Evolutionary conservation across 2,113 vertebrate genomes (phyloP).

Genomic region (Hystrix cristata): DNA sequence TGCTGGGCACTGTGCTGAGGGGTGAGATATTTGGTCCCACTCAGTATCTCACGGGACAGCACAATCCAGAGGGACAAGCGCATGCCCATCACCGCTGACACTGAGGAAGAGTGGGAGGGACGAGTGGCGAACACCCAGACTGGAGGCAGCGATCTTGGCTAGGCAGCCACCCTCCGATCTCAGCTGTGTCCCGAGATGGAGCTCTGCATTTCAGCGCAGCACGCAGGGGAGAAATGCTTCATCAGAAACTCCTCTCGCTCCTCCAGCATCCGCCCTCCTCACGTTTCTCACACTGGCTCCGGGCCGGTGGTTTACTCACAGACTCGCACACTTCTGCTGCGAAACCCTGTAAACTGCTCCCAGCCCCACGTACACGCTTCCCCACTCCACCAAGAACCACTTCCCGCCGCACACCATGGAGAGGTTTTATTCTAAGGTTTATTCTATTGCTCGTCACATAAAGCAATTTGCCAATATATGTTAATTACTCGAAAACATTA

Average conservation of each 20-base stretch:
- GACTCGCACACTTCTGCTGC: neutral
- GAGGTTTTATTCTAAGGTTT: neutral
- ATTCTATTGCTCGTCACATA: neutral
- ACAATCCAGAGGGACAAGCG: neutral
- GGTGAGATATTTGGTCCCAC: neutral
- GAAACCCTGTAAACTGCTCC: neutral
- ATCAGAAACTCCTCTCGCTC: neutral
- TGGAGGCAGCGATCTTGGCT: neutral
- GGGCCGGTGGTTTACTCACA: fast-evolving
- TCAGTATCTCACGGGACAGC: neutral
- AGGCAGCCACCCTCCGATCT: neutral
- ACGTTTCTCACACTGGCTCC: neutral
- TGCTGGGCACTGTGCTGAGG: neutral
- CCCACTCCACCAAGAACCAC: neutral
- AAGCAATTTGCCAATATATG: neutral
- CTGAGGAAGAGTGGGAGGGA: neutral
- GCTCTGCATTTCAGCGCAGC: neutral
- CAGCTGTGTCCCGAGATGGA: neutral
- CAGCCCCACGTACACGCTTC: neutral
- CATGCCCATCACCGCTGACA: neutral
- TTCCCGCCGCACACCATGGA: neutral
- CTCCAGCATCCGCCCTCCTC: neutral
- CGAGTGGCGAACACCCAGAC: neutral
- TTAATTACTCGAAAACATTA: constrained; percentile 6
- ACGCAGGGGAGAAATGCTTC: neutral